phyloP scores from a whole-genome alignment of 2,797 vertebrate genomes.

The Naso thynnoides region DNA sequence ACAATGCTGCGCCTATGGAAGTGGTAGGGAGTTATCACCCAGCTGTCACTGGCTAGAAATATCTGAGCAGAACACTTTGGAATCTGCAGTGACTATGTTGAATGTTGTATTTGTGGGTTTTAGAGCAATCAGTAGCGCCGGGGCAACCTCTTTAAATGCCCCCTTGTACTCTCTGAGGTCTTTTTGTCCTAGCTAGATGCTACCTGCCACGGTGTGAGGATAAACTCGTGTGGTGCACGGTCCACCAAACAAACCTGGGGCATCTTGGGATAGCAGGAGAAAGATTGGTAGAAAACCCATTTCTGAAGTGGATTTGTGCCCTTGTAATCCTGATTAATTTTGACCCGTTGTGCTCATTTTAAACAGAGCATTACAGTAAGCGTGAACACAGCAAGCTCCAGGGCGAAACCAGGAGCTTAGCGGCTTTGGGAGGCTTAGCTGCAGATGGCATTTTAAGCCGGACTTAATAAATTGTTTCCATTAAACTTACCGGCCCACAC shows the following conservation, averaged over 20 bases:
- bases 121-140: not conserved
- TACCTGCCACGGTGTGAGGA: constrained; percentile 32
- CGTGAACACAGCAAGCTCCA: constrained; percentile 85
- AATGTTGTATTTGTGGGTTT: constrained; percentile 61
- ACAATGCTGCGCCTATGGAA: constrained; percentile 64
- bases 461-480: constrained; percentile 92
- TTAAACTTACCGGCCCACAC: constrained; percentile 90
- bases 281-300: constrained; percentile 88
- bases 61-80: constrained; percentile 59
- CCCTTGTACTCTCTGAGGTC: constrained; percentile 1
- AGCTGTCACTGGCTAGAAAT: constrained; percentile 67
- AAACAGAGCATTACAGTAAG: constrained; percentile 90
- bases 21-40: constrained; percentile 62
- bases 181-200: constrained; percentile 24
- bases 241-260: constrained; percentile 73
- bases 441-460: constrained; percentile 91
- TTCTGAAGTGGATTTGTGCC: constrained; percentile 91
- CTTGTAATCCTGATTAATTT: constrained; percentile 92
- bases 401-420: constrained; percentile 88
- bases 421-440: constrained; percentile 89
- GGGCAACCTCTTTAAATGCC: constrained; percentile 4
- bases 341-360: constrained; percentile 91
- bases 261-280: constrained; percentile 83
- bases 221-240: constrained; percentile 51
- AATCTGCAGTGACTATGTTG: constrained; percentile 61